These are phyloP conservation scores for Hipposideros larvatus DNA, from an alignment of 2,797 vertebrate genomes.

Conservation along the genomic window DNA sequence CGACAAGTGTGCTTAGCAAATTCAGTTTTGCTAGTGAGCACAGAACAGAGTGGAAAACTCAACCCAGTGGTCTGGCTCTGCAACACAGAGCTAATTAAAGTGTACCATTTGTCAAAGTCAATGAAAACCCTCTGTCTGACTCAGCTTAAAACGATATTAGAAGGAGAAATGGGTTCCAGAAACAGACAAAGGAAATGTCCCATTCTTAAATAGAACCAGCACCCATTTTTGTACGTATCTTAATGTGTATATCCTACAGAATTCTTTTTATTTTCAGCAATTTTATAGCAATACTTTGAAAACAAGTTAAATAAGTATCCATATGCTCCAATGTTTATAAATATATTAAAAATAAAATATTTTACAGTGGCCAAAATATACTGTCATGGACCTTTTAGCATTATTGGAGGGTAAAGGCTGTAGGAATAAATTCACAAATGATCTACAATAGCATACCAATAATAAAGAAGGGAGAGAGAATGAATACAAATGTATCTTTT, in stretches of 20 bases:
- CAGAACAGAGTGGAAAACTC: conserved; percentile 8
- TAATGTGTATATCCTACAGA: background rate
- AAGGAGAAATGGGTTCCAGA: conserved; percentile 34
- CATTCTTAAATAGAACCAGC: background rate
- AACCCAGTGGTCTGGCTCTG: background rate
- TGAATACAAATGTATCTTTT: background rate
- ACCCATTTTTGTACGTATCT: background rate
- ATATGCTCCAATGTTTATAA: background rate
- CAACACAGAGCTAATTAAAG: conserved; percentile 64
- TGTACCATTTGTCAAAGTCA: conserved; percentile 58
- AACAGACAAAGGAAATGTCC: background rate
- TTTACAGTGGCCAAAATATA: background rate
- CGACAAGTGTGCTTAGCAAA: conserved; percentile 28
- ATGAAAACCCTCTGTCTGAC: background rate
- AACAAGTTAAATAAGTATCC: conserved; percentile 22
- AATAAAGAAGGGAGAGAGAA: background rate
- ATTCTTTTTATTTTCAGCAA: background rate
- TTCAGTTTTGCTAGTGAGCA: background rate
- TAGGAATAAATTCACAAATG: conserved; percentile 35
- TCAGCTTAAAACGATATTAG: conserved; percentile 32
- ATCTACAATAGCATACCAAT: background rate
- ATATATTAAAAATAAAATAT: conserved; percentile 15
- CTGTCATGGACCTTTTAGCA: background rate
- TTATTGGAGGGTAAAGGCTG: background rate
- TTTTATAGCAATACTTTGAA: background rate